phyloP scores from a whole-genome alignment of 2,888 invertebrate genomes.

The Ceramica pisi region DNA sequence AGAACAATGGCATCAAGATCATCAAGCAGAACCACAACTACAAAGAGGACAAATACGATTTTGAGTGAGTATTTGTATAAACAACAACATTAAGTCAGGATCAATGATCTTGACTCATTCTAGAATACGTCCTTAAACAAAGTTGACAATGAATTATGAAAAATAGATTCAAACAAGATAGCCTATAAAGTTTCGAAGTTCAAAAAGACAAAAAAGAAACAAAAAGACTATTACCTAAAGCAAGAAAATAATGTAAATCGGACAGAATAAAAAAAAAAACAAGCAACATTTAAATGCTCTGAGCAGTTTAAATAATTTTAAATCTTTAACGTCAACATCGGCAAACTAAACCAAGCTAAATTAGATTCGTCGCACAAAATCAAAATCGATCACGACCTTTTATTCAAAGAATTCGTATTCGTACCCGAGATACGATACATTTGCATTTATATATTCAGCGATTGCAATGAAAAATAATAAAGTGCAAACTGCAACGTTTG shows the following conservation, averaged over 20 bases:
- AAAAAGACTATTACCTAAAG: not conserved
- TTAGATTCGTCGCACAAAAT: constrained; percentile 21
- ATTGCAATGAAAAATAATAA: constrained; percentile 45
- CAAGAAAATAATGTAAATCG: constrained; percentile 3
- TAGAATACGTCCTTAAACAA: not conserved
- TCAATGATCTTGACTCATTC: not conserved
- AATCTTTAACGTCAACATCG: not conserved
- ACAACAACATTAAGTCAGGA: not conserved
- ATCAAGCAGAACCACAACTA: constrained; percentile 87
- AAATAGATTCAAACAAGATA: constrained; percentile 6
- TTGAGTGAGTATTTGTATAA: constrained; percentile 82
- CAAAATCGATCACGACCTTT: constrained; percentile 50
- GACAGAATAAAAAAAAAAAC: not conserved
- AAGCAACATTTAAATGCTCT: not conserved
- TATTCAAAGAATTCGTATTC: constrained; percentile 32
- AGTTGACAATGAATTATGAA: not conserved
- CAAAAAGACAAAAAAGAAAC: not conserved
- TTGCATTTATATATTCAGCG: constrained; percentile 50
- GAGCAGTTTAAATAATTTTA: constrained; percentile 12
- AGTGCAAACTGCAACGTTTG: constrained; percentile 26
- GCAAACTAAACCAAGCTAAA: not conserved
- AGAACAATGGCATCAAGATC: constrained; percentile 89
- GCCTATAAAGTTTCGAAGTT: not conserved
- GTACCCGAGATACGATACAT: constrained; percentile 25
- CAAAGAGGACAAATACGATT: constrained; percentile 89